Conservation (phyloP, 2,113 vertebrate genomes). For the Serilophus lunatus region DNA sequence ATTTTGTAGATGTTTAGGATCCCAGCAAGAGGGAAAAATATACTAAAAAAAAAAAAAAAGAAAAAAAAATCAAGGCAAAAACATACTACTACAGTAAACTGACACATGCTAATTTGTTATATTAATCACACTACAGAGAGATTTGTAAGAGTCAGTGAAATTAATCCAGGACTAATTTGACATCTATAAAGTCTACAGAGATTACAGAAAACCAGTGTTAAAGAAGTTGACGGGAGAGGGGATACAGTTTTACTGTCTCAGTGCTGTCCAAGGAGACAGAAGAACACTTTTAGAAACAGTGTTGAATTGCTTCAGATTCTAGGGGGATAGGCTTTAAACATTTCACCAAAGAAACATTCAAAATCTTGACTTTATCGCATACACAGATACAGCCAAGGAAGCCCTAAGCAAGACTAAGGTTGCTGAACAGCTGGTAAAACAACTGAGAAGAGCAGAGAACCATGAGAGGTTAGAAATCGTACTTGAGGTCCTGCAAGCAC, state of each 20-base stretch:
- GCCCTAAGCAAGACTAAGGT: constrained; percentile 77
- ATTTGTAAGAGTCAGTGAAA: neutral
- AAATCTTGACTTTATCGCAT: neutral
- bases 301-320: neutral
- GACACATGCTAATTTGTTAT: neutral
- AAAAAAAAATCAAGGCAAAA: neutral
- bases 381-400: constrained; percentile 79
- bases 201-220: neutral
- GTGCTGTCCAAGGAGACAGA: neutral
- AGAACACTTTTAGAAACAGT: neutral
- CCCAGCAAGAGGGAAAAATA: neutral
- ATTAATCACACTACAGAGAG: neutral
- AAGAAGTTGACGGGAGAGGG: fast-evolving
- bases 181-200: neutral
- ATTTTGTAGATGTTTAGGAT: neutral
- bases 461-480: constrained; percentile 85
- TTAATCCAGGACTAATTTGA: neutral
- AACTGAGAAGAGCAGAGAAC: constrained; percentile 80
- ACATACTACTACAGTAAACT: neutral
- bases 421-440: constrained; percentile 77
- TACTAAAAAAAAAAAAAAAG: no score
- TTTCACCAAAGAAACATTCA: neutral
- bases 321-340: neutral
- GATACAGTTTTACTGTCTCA: neutral
- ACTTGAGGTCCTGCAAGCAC: constrained; percentile 82